Conservation (phyloP, 2,113 vertebrate genomes). For the Mormyrus lacerda region DNA sequence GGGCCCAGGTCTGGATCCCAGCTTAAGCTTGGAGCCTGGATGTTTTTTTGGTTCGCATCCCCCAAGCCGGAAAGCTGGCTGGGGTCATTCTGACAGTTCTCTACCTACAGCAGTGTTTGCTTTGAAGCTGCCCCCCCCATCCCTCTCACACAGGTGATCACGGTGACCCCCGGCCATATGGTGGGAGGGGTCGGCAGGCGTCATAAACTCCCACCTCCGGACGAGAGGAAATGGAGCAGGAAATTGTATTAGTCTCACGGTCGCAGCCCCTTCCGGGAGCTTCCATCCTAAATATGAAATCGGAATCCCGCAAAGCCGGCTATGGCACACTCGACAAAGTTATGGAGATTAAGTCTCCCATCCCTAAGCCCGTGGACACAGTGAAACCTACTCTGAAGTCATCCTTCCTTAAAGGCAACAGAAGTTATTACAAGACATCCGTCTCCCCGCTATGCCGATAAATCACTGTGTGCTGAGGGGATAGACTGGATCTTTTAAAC, state of each 20-base stretch:
- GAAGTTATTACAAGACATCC: constrained; percentile 58
- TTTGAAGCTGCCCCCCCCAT: neutral
- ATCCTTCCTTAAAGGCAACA: constrained; percentile 58
- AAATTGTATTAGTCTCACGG: constrained; percentile 62
- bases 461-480: constrained; percentile 72
- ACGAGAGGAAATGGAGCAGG: constrained; percentile 64
- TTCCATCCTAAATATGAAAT: constrained; percentile 43
- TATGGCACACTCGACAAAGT: constrained; percentile 33
- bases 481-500: constrained; percentile 69
- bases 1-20: neutral
- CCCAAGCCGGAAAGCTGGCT: neutral
- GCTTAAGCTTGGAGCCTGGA: neutral
- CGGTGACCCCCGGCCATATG: constrained; percentile 40
- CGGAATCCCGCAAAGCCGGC: constrained; percentile 36
- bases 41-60: neutral
- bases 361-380: constrained; percentile 53
- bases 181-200: constrained; percentile 30
- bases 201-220: constrained; percentile 41
- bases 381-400: constrained; percentile 60
- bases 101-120: neutral
- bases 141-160: constrained; percentile 40
- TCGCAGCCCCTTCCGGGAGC: constrained; percentile 1
- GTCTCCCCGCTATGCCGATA: constrained; percentile 69
- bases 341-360: constrained; percentile 45
- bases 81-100: neutral